Evolutionary conservation across 2,797 vertebrate genomes (phyloP).

Genomic region (Pogonophryne albipinna): DNA sequence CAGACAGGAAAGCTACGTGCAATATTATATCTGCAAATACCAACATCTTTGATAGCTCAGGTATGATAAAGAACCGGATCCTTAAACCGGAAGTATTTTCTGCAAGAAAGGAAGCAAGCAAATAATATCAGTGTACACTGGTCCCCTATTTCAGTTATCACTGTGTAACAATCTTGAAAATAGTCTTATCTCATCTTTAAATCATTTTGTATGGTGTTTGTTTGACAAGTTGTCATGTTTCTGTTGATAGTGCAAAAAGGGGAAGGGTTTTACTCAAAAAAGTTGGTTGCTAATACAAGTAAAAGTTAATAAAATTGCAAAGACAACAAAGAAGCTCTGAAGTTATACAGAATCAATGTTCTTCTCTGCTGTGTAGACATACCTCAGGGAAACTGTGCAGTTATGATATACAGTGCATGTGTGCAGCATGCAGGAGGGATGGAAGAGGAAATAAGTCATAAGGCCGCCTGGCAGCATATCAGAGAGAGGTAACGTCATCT

Average conservation of each 20-base stretch:
- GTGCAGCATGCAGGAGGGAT: conserved; percentile 63
- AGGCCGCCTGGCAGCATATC: conserved; percentile 66
- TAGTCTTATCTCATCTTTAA: conserved; percentile 54
- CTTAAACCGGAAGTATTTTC: conserved; percentile 52
- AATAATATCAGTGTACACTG: conserved; percentile 27
- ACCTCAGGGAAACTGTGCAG: conserved; percentile 50
- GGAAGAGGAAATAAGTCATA: conserved; percentile 61
- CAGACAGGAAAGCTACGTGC: not conserved
- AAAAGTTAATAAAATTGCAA: conserved; percentile 21
- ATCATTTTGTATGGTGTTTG: conserved; percentile 35
- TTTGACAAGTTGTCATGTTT: conserved; percentile 39
- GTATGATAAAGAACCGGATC: conserved; percentile 69
- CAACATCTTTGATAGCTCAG: conserved; percentile 56
- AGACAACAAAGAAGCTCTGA: conserved; percentile 18
- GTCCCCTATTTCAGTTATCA: conserved; percentile 52
- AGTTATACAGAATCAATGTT: conserved; percentile 24
- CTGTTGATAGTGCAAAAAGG: conserved; percentile 42
- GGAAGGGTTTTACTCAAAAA: conserved; percentile 7
- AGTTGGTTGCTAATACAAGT: conserved; percentile 8
- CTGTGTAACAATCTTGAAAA: conserved; percentile 37
- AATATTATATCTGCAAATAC: conserved; percentile 13
- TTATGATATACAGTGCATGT: conserved; percentile 61
- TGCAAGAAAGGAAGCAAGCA: conserved; percentile 64
- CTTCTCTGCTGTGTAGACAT: conserved; percentile 32
- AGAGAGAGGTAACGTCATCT: conserved; percentile 72